phyloP scores from a whole-genome alignment of 2,888 invertebrate genomes.

The Aspidapion aeneum region DNA sequence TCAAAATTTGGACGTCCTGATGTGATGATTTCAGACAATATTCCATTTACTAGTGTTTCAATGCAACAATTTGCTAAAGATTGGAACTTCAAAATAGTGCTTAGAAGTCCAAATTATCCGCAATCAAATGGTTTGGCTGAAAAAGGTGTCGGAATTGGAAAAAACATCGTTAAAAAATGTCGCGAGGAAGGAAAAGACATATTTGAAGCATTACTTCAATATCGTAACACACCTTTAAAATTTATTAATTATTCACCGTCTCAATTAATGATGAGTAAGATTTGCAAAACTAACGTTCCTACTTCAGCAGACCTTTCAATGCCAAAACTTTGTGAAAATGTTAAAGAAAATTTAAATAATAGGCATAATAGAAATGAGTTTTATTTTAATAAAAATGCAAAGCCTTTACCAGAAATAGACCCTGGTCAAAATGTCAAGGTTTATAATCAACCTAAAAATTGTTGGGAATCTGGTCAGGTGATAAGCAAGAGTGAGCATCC shows the following conservation, averaged over 20 bases:
- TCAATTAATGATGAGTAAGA: constrained; percentile 18
- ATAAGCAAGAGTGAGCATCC: not conserved
- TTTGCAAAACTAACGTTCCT: constrained; percentile 23
- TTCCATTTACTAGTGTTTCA: too few relatives aligned
- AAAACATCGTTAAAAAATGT: not conserved
- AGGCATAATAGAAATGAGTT: not conserved
- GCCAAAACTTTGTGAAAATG: not conserved
- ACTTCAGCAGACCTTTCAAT: constrained; percentile 3
- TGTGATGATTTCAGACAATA: too few relatives aligned
- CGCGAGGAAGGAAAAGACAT: constrained; percentile 14
- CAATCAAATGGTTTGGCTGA: too few relatives aligned
- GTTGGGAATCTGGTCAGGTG: not conserved
- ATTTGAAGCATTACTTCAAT: constrained; percentile 21
- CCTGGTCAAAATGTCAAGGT: not conserved
- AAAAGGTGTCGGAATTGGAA: not conserved
- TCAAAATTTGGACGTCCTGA: too few relatives aligned
- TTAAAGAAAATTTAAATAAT: not conserved
- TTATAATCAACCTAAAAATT: not conserved
- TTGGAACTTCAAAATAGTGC: too few relatives aligned
- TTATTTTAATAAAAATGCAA: constrained; percentile 1
- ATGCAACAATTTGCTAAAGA: too few relatives aligned
- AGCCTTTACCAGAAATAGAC: not conserved
- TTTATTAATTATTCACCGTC: constrained; percentile 18
- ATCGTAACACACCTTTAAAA: constrained; percentile 25
- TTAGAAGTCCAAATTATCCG: too few relatives aligned